These are phyloP conservation scores for Coreius guichenoti DNA, from an alignment of 2,797 vertebrate species.

Conservation along the genomic window DNA sequence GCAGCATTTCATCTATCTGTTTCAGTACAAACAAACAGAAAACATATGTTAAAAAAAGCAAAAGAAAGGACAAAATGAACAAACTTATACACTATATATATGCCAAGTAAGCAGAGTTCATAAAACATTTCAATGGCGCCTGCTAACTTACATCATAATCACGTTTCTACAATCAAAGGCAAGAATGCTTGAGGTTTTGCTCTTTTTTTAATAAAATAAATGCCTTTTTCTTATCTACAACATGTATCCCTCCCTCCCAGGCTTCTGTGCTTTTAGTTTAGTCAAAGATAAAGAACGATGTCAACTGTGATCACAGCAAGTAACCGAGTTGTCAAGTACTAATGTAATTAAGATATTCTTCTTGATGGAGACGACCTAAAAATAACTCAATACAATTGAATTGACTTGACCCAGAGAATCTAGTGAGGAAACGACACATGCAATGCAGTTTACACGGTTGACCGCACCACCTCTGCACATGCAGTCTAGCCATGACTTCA, in stretches of 20 bases:
- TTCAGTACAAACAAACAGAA: background rate
- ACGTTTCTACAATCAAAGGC: background rate
- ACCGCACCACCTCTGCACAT: background rate
- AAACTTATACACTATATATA: background rate
- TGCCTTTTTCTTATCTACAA: background rate
- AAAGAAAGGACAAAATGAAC: background rate
- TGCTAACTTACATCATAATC: background rate
- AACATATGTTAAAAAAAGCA: background rate
- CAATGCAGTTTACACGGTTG: background rate
- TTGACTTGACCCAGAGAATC: constrained; percentile 33
- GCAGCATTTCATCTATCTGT: background rate
- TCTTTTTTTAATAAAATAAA: background rate
- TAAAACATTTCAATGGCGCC: background rate
- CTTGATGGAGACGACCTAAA: constrained; percentile 57
- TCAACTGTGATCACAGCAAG: constrained; percentile 72
- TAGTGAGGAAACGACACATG: background rate
- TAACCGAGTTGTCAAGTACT: constrained; percentile 74
- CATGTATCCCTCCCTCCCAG: constrained; percentile 7
- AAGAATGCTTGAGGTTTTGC: background rate
- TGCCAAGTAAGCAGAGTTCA: background rate
- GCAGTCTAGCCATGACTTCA: background rate
- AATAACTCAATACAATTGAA: constrained; percentile 55
- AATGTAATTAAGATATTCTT: constrained; percentile 59
- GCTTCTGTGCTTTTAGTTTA: constrained; percentile 39
- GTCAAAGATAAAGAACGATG: constrained; percentile 61